phyloP scores from a whole-genome alignment of 2,113 vertebrate species.

The Grammomys dolichurus region DNA sequence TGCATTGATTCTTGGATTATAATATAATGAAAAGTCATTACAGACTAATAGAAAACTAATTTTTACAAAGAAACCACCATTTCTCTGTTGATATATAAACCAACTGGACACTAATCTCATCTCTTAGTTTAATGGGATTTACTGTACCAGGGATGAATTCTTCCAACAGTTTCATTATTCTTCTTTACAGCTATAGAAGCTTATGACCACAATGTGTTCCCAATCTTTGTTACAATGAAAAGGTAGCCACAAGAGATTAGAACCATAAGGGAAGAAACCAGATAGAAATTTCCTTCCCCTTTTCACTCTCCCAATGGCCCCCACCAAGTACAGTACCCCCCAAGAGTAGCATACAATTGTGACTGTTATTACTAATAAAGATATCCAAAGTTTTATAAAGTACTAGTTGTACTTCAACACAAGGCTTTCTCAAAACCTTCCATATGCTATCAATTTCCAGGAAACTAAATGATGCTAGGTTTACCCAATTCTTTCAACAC shows the following conservation, averaged over 20 bases:
- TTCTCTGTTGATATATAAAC: slow-evolving; percentile 28
- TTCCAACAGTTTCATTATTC: not conserved
- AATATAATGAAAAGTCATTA: slow-evolving; percentile 38
- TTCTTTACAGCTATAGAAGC: not conserved
- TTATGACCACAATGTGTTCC: not conserved
- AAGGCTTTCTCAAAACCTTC: not conserved
- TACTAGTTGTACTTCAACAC: not conserved
- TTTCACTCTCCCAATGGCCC: not conserved
- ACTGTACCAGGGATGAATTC: not conserved
- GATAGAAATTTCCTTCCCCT: not conserved
- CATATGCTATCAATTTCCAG: not conserved
- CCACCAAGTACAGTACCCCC: not conserved
- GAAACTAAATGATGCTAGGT: not conserved
- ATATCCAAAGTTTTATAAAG: not conserved
- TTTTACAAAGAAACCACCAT: slow-evolving; percentile 42
- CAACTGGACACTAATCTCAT: not conserved
- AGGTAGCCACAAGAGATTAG: not conserved
- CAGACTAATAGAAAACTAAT: slow-evolving; percentile 26
- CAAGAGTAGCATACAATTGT: not conserved
- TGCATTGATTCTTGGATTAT: slow-evolving; percentile 17
- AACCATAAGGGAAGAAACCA: not conserved
- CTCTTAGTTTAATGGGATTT: slow-evolving; percentile 40
- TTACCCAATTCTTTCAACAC: not conserved
- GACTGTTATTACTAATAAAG: not conserved
- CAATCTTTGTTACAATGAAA: not conserved